Percentiles rank a stretch among this genome's conserved stretches.
Evolutionary conservation across 2,888 invertebrate genomes (phyloP).

Genomic region (Pachycephus smyrnensis): DNA sequence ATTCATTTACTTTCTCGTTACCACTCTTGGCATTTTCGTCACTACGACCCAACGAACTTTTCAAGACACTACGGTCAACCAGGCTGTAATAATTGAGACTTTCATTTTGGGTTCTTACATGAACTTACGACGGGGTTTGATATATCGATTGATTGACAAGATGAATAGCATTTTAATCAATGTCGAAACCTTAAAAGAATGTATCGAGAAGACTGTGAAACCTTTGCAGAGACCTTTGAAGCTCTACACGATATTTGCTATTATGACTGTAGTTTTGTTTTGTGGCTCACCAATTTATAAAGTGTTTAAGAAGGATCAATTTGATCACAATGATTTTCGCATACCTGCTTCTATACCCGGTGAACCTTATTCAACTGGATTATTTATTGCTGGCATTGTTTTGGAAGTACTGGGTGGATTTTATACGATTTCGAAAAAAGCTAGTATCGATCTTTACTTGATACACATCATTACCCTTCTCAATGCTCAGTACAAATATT

Average conservation of each 20-base stretch:
- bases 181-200: constrained; percentile 15
- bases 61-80: constrained; percentile 29
- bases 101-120: constrained; percentile 30
- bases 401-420: constrained; percentile 25
- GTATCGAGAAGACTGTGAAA: constrained; percentile 17
- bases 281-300: constrained; percentile 20
- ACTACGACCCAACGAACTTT: constrained; percentile 28
- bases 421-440: constrained; percentile 31
- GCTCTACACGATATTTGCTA: constrained; percentile 32
- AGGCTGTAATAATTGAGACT: constrained; percentile 29
- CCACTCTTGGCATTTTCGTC: constrained; percentile 21
- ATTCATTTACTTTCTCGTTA: constrained; percentile 5
- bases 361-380: constrained; percentile 30
- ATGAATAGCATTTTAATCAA: constrained; percentile 28
- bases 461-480: constrained; percentile 38
- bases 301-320: constrained; percentile 28
- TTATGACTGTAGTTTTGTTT: constrained; percentile 28
- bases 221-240: constrained; percentile 31
- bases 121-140: constrained; percentile 25
- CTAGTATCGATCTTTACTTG: constrained; percentile 40
- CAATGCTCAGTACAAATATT: constrained; percentile 40
- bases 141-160: constrained; percentile 31
- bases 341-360: constrained; percentile 32
- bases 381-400: constrained; percentile 29
- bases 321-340: constrained; percentile 36